Base-by-base conservation (phyloP, 2,797 vertebrate species). In the Bucorvus abyssinicus region DNA sequence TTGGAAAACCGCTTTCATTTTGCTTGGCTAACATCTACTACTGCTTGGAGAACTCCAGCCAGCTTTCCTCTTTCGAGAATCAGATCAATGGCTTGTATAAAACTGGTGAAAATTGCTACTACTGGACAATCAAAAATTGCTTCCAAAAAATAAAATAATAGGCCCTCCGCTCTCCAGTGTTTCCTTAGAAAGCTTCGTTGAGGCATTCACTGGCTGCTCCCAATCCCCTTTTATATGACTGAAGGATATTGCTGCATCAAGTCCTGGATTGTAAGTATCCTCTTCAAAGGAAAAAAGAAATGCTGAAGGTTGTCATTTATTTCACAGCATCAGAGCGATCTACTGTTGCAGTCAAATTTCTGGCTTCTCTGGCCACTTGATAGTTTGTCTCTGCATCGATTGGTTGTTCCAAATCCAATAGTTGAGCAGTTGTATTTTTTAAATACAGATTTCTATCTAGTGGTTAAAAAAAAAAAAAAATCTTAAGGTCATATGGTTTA, bases 401-500 rank as follows among this genome's bases (percentile, higher is more conserved):
- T 38, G n/a, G 47, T 57, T 80, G 45, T 64, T 69, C 82, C 27
- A 1, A 84, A 94, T 93, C 74, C 71, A 63, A 6, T 14, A 76
- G 71, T n/a, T 60, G 49, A 74, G 74, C 50, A 78, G 81, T 74
- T 49, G 42, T 44, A 27, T 45, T 91, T 93, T 89, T 64, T 63
- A 95, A 94, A 81, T 20, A 91, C 87, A 86, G 78, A 73, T 94
- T 91, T 94, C 2, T 6, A 96, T 91, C 92, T 98, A 98, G 98
- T 98, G 98, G 98, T 98, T 98, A 94, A 95, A 94, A 95, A 97
- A 95, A 36, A 94, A 71, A 77, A 73, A 56, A 56, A 71, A 65
- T 38, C 45, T 93, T 92, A 95, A 93, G 88, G 96, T 95, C 86
- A 30, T 87, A 85, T 73, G 92, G 87, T 90, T 92, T 94, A 82